These are phyloP conservation scores for Amphipyra berbera DNA, from an alignment of 2,888 invertebrate genomes.

Conservation along the genomic window DNA sequence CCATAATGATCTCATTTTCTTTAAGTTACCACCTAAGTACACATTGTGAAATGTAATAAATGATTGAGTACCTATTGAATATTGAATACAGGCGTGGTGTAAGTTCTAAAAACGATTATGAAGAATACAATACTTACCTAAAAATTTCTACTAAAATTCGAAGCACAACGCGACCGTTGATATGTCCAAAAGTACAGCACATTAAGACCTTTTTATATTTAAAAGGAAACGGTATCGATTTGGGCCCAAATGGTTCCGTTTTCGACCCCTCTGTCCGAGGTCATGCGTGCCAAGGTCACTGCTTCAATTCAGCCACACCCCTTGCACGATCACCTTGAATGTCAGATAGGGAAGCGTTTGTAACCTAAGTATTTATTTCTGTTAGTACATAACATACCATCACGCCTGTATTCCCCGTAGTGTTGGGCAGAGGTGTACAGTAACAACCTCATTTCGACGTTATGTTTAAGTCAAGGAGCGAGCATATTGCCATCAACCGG, in stretches of 20 bases:
- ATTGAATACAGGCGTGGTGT: too few relatives aligned
- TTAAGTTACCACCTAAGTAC: too few relatives aligned
- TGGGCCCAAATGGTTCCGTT: conserved; percentile 25
- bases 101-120: too few relatives aligned
- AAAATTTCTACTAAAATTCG: not conserved
- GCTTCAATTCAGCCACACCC: conserved; percentile 35
- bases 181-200: not conserved
- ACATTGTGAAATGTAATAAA: too few relatives aligned
- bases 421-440: too few relatives aligned
- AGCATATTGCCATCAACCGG: too few relatives aligned
- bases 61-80: too few relatives aligned
- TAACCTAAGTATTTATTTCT: not conserved
- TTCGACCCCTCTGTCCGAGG: conserved; percentile 34
- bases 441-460: too few relatives aligned
- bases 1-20: too few relatives aligned
- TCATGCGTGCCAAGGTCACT: conserved; percentile 33
- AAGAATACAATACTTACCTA: not conserved
- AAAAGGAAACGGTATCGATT: conserved; percentile 47
- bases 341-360: conserved; percentile 15
- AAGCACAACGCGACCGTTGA: not conserved
- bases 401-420: too few relatives aligned
- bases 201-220: conserved; percentile 23
- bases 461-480: not conserved
- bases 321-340: conserved; percentile 37
- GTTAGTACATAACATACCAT: too few relatives aligned